Evolutionary conservation across 2,888 invertebrate species (phyloP).

Genomic region (Villa cingulata): DNA sequence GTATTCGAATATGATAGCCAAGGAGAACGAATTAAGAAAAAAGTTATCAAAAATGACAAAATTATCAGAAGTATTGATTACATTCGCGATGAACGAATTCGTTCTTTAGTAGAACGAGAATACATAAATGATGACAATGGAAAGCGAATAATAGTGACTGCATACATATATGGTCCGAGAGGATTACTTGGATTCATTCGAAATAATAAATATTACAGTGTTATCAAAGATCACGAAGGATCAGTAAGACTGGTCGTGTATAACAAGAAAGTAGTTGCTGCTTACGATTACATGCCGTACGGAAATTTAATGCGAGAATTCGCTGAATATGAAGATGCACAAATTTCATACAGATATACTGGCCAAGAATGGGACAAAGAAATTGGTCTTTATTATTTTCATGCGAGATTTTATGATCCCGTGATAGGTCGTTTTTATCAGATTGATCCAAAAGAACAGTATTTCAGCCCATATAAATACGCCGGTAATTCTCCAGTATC

Average conservation of each 20-base stretch:
- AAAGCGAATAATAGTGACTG: constrained; percentile 1
- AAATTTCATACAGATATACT: constrained; percentile 15
- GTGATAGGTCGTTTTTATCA: constrained; percentile 16
- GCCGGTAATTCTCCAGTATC: constrained; percentile 13
- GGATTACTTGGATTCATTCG: constrained; percentile 8
- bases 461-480: constrained; percentile 18
- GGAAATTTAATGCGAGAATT: constrained; percentile 14
- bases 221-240: constrained; percentile 16
- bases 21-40: constrained; percentile 7
- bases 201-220: constrained; percentile 12
- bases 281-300: constrained; percentile 19
- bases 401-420: constrained; percentile 18
- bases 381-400: constrained; percentile 17
- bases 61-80: constrained; percentile 6
- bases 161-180: constrained; percentile 7
- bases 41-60: background rate
- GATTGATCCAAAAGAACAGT: constrained; percentile 14
- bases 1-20: constrained; percentile 8
- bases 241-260: constrained; percentile 15
- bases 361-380: constrained; percentile 20
- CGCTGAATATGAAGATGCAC: constrained; percentile 7
- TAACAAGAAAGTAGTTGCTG: constrained; percentile 16
- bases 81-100: constrained; percentile 7
- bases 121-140: background rate
- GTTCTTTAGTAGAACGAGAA: constrained; percentile 8